These are phyloP conservation scores for Uria aalge DNA, from an alignment of 2,113 vertebrate genomes.

Conservation along the genomic window DNA sequence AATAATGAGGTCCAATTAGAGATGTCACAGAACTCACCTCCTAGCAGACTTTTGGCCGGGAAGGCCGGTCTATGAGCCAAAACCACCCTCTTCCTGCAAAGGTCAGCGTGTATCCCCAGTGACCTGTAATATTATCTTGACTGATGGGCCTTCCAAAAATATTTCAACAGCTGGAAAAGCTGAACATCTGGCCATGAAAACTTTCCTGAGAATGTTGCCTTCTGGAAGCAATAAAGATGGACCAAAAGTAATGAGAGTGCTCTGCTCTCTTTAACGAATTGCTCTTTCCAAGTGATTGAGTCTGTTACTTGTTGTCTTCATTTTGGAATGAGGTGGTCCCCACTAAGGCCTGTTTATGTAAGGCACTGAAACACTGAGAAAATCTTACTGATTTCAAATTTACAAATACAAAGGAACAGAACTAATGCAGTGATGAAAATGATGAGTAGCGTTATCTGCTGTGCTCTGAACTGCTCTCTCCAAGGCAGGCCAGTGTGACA, in stretches of 20 bases:
- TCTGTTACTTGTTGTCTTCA: not conserved
- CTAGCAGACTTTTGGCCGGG: not conserved
- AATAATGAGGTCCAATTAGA: not conserved
- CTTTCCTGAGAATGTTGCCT: not conserved
- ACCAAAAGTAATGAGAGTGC: not conserved
- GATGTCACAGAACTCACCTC: not conserved
- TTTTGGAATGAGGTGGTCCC: not conserved
- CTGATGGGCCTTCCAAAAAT: not conserved
- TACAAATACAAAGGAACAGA: not conserved
- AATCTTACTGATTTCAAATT: not conserved
- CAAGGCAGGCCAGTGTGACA: not conserved
- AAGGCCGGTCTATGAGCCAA: not conserved
- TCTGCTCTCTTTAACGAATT: not conserved
- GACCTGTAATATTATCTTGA: not conserved
- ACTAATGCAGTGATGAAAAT: not conserved
- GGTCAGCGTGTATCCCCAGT: not conserved
- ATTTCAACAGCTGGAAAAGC: conserved; percentile 38
- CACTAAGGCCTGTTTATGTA: not conserved
- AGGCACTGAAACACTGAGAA: not conserved
- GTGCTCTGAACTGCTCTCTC: not conserved
- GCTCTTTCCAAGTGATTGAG: not conserved
- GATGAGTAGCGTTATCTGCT: not conserved
- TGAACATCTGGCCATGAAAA: conserved; percentile 3
- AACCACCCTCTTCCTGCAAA: not conserved
- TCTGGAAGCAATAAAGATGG: conserved; percentile 24